Conservation (phyloP, 2,113 vertebrate species). For the Poicephalus meyeri region DNA sequence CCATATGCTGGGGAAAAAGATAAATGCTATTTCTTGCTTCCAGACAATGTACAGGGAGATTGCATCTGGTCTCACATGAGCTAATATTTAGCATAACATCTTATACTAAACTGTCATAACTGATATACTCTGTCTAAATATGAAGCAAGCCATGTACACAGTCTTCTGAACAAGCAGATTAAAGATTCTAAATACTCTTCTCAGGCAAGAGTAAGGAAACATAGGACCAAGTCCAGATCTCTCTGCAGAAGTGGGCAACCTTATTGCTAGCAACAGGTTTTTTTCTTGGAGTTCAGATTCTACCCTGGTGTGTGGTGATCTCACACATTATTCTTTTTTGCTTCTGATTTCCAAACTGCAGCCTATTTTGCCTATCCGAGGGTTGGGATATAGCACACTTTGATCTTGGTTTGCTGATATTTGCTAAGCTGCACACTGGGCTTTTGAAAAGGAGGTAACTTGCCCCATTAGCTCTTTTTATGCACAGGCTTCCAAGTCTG, state of each 20-base stretch:
- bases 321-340: neutral
- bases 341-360: neutral
- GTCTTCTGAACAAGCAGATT: neutral
- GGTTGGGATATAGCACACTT: neutral
- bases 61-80: neutral
- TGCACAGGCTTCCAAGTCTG: neutral
- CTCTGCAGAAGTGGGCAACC: neutral
- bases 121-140: neutral
- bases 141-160: neutral
- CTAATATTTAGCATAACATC: neutral
- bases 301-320: accelerated
- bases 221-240: neutral
- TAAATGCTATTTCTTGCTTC: conserved; percentile 1
- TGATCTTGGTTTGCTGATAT: neutral
- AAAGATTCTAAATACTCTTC: neutral
- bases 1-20: neutral
- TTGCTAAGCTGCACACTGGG: neutral
- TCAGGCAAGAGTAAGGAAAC: neutral
- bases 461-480: neutral
- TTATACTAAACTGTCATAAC: neutral
- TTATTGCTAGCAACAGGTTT: neutral
- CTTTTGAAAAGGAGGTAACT: neutral
- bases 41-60: neutral
- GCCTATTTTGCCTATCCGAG: neutral
- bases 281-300: neutral